Conservation (phyloP, 2,888 invertebrate genomes). For the Plagiodera versicolora region DNA sequence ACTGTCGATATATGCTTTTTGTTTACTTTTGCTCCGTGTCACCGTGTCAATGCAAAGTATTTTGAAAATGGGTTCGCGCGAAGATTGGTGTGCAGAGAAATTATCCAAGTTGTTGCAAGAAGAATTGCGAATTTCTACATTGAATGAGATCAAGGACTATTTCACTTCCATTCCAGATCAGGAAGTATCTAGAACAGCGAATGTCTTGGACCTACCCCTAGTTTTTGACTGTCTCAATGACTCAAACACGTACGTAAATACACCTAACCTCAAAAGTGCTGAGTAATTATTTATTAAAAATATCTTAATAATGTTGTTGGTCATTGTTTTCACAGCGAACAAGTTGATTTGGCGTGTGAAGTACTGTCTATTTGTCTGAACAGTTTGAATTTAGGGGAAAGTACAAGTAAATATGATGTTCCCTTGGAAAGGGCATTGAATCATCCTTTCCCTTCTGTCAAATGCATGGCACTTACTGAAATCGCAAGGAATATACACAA, state of each 20-base stretch:
- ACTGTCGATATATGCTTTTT: too few relatives aligned
- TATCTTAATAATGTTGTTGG: too few relatives aligned
- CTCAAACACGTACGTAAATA: constrained; percentile 53
- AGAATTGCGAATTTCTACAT: constrained; percentile 53
- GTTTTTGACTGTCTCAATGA: constrained; percentile 68
- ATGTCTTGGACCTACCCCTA: constrained; percentile 59
- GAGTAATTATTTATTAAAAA: constrained; percentile 13
- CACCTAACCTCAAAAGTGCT: constrained; percentile 37
- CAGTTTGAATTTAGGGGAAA: constrained; percentile 63
- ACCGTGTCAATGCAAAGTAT: background rate
- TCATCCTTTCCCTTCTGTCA: constrained; percentile 65
- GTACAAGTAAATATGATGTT: constrained; percentile 62
- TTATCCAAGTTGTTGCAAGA: constrained; percentile 54
- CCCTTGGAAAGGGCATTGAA: constrained; percentile 64
- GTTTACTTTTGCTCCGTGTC: too few relatives aligned
- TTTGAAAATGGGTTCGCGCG: constrained; percentile 48
- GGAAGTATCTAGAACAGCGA: constrained; percentile 52
- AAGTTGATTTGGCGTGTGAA: constrained; percentile 66
- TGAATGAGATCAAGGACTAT: constrained; percentile 55
- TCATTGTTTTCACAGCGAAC: constrained; percentile 55
- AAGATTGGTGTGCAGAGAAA: constrained; percentile 58
- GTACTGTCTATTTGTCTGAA: constrained; percentile 67
- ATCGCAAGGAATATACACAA: constrained; percentile 53
- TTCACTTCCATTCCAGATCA: constrained; percentile 51
- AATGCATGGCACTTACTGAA: constrained; percentile 66